Percentiles rank a stretch among this genome's conserved stretches.
Conservation (phyloP, 1,140 invertebrate genomes). For the Riptortus pedestris region DNA sequence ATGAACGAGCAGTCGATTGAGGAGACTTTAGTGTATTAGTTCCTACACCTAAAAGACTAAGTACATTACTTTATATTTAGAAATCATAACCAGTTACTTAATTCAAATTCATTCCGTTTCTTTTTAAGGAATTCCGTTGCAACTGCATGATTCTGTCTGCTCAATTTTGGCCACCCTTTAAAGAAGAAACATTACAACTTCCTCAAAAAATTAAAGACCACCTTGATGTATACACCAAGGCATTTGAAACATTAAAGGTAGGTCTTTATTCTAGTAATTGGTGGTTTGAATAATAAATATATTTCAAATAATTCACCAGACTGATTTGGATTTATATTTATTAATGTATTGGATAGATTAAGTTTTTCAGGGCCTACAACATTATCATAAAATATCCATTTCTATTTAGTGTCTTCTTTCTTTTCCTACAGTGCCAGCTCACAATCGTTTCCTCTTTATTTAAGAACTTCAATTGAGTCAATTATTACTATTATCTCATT, state of each 20-base stretch:
- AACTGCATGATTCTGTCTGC: constrained; percentile 85
- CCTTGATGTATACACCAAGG: constrained; percentile 78
- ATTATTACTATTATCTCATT: no score
- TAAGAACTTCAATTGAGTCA: no score
- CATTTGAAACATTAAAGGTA: constrained; percentile 80
- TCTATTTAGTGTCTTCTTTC: no score
- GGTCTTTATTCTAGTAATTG: constrained; percentile 1
- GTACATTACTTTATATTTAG: no score
- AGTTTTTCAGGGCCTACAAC: constrained; percentile 3
- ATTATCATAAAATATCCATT: no score
- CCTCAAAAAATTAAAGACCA: constrained; percentile 69
- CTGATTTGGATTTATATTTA: constrained; percentile 6
- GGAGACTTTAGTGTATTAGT: no score
- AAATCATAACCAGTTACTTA: no score
- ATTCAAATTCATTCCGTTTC: constrained; percentile 10
- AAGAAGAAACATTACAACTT: constrained; percentile 84
- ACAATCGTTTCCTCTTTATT: no score
- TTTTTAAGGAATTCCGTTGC: constrained; percentile 41
- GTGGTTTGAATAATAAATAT: not conserved
- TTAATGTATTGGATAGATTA: constrained; percentile 2
- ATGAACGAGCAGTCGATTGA: no score
- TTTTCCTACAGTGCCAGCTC: no score
- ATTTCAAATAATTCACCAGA: constrained; percentile 3
- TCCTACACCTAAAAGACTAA: no score
- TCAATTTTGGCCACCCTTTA: constrained; percentile 97